A percentile compares a stretch with the other conserved stretches of the same genome.
Conservation (phyloP, 2,113 vertebrate genomes). For the Chlorocebus sabaeus region DNA sequence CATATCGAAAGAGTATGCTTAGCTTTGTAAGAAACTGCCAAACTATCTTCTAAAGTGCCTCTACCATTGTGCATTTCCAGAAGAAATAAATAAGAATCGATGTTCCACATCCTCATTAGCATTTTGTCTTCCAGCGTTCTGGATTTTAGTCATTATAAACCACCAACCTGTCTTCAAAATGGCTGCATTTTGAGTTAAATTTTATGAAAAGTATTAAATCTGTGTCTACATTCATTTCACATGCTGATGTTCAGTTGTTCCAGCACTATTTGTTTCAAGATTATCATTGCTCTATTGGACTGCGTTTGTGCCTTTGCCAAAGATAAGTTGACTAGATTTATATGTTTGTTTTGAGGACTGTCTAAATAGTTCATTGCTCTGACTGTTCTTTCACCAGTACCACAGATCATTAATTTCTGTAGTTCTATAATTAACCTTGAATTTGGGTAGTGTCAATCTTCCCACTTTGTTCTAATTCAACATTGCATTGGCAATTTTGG, state of each 20-base stretch:
- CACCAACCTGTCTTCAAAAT: neutral
- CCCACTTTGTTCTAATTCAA: neutral
- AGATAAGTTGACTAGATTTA: neutral
- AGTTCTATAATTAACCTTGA: neutral
- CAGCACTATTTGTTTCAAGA: neutral
- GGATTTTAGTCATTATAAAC: neutral
- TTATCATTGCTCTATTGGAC: too few species aligned
- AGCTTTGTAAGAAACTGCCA: neutral
- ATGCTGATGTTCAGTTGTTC: neutral
- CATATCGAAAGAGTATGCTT: too few species aligned
- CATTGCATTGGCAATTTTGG: neutral
- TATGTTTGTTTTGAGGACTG: too few species aligned
- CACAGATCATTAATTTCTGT: neutral
- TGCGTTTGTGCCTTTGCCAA: neutral
- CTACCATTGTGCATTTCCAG: neutral
- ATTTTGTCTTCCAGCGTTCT: too few species aligned
- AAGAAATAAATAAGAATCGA: neutral
- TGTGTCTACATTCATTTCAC: neutral
- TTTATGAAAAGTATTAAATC: neutral
- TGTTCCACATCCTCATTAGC: neutral
- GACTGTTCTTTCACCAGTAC: neutral
- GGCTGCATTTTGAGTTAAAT: neutral
- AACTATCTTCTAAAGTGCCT: neutral
- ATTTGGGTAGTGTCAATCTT: neutral
- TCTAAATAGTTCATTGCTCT: too few species aligned